A percentile compares a stretch with the other conserved stretches of the same genome.
Evolutionary conservation across 2,797 vertebrate species (phyloP).

Genomic region (Cyprinodon diabolis): DNA sequence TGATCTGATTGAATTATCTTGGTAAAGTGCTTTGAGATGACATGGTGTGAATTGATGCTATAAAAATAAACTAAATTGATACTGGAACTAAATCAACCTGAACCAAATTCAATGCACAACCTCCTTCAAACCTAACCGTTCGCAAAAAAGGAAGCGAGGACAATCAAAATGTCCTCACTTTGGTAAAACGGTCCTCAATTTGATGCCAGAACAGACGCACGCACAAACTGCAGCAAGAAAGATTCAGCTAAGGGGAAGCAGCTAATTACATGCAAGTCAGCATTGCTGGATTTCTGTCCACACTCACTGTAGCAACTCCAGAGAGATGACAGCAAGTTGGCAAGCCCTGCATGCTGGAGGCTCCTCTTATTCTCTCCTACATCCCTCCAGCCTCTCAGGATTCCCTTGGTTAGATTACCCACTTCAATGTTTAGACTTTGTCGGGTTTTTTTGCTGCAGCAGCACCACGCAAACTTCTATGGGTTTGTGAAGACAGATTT

Average conservation of each 20-base stretch:
- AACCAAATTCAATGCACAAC: too few relatives aligned
- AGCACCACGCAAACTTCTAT: constrained; percentile 41
- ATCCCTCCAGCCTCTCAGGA: constrained; percentile 70
- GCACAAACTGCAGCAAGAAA: constrained; percentile 34
- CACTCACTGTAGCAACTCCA: constrained; percentile 70
- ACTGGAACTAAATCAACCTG: too few relatives aligned
- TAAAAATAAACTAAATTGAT: too few relatives aligned
- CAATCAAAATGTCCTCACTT: too few relatives aligned
- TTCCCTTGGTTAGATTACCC: constrained; percentile 73
- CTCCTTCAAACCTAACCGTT: too few relatives aligned
- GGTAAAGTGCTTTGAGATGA: too few relatives aligned
- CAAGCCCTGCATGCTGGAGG: constrained; percentile 69
- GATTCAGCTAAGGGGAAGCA: constrained; percentile 39
- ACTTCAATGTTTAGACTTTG: constrained; percentile 57
- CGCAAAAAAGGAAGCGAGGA: too few relatives aligned
- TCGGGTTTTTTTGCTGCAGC: constrained; percentile 45
- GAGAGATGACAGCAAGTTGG: constrained; percentile 78
- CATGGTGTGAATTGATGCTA: too few relatives aligned
- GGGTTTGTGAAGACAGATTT: constrained; percentile 20
- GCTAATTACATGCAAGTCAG: constrained; percentile 74
- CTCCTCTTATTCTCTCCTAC: constrained; percentile 57
- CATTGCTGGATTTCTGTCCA: constrained; percentile 68
- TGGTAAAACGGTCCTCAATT: too few relatives aligned
- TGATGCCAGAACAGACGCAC: constrained; percentile 13
- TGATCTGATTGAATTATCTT: too few relatives aligned